Conservation (phyloP, 2,797 vertebrate species). For the Uromys caudimaculatus region DNA sequence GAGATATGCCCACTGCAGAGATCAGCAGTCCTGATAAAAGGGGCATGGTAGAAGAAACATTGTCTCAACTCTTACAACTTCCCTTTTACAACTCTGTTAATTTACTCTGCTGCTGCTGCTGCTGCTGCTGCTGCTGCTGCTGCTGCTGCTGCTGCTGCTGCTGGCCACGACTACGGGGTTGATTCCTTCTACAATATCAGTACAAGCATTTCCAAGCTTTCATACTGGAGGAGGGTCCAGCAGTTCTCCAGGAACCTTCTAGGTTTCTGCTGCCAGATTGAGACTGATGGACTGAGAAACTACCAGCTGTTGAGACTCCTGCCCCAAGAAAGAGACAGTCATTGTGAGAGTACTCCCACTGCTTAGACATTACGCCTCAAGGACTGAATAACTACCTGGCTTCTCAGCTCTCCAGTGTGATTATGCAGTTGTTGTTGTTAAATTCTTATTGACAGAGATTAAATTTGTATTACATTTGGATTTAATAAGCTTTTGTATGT, state of each 20-base stretch:
- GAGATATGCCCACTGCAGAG: not conserved
- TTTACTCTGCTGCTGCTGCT: not conserved
- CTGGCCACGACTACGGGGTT: too few relatives aligned
- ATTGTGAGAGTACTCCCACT: not conserved
- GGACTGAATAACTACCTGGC: not conserved
- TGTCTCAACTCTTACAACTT: not conserved
- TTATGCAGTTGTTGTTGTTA: too few relatives aligned
- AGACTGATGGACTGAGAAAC: not conserved
- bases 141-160: not conserved
- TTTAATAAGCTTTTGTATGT: not conserved
- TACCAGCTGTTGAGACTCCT: not conserved
- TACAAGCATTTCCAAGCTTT: not conserved
- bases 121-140: not conserved
- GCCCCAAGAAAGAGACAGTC: not conserved
- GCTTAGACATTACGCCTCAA: not conserved
- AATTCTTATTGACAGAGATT: not conserved
- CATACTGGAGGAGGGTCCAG: not conserved
- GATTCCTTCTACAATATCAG: not conserved
- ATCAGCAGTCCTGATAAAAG: not conserved
- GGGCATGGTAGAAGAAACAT: not conserved
- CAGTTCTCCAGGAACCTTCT: not conserved
- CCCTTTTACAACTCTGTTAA: not conserved
- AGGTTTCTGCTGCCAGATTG: not conserved
- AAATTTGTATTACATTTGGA: not conserved
- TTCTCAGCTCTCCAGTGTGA: not conserved